Percentiles rank a stretch among this genome's conserved stretches.
phyloP scores from a whole-genome alignment of 2,888 invertebrate genomes.

The Dasypolia templi region DNA sequence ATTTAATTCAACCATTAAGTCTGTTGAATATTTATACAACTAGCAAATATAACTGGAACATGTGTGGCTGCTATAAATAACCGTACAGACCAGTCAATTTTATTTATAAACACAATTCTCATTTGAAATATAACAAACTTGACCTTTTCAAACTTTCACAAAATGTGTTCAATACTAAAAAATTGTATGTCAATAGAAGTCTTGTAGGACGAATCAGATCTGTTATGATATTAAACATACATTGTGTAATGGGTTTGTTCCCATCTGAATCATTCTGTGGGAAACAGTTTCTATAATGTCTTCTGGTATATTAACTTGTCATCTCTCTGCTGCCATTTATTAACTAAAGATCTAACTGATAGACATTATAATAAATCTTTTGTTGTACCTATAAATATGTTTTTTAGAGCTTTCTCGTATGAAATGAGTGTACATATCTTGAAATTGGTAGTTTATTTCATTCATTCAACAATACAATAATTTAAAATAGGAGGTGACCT shows the following conservation, averaged over 20 bases:
- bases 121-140: constrained; percentile 34
- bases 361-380: constrained; percentile 5
- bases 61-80: constrained; percentile 53
- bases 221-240: constrained; percentile 20
- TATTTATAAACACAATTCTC: constrained; percentile 62
- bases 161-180: constrained; percentile 12
- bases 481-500: not conserved
- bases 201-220: constrained; percentile 17
- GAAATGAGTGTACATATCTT: not conserved
- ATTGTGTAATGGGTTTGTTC: constrained; percentile 42
- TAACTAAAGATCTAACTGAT: constrained; percentile 22
- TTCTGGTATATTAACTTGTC: constrained; percentile 18
- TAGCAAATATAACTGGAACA: constrained; percentile 41
- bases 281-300: constrained; percentile 43
- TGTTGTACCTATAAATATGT: not conserved
- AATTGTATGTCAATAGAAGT: constrained; percentile 40
- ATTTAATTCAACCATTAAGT: not conserved
- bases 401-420: constrained; percentile 3
- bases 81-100: constrained; percentile 49
- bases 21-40: constrained; percentile 37
- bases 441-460: not conserved
- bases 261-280: constrained; percentile 45
- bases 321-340: constrained; percentile 22
- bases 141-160: constrained; percentile 54
- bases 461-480: not conserved